Percentiles rank a stretch among this genome's conserved stretches.
phyloP scores from a whole-genome alignment of 1,140 invertebrate species.

The Zaprionus ornatus region DNA sequence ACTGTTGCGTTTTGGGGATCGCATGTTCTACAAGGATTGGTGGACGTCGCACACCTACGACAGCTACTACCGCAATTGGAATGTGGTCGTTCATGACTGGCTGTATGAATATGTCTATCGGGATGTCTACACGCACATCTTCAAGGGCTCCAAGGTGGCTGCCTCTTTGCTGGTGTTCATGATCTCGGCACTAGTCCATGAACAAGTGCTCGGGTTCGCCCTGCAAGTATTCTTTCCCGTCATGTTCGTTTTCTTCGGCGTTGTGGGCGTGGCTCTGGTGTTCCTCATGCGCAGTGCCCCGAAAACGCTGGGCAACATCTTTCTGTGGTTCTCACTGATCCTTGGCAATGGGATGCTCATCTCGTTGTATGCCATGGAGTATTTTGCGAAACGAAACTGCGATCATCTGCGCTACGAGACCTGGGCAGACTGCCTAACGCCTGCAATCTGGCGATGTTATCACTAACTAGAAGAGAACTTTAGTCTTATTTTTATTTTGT shows the following conservation, averaged over 20 bases:
- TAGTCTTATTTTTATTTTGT: conserved; percentile 49
- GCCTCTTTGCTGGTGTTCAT: conserved; percentile 87
- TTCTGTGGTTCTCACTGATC: conserved; percentile 92
- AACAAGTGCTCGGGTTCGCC: conserved; percentile 91
- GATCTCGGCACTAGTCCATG: conserved; percentile 91
- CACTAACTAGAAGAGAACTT: conserved; percentile 45
- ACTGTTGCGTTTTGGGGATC: conserved; percentile 93
- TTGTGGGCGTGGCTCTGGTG: conserved; percentile 86
- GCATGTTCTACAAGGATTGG: conserved; percentile 97
- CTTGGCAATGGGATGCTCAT: conserved; percentile 90
- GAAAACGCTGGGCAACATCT: conserved; percentile 88
- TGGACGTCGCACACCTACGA: conserved; percentile 94
- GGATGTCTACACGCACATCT: conserved; percentile 89
- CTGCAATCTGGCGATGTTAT: conserved; percentile 85
- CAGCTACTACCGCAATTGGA: conserved; percentile 96
- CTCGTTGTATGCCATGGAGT: conserved; percentile 93
- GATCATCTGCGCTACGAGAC: conserved; percentile 35
- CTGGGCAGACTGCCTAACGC: conserved; percentile 64
- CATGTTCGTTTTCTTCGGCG: conserved; percentile 89
- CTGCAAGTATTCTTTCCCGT: conserved; percentile 95
- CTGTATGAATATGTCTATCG: conserved; percentile 96
- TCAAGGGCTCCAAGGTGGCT: conserved; percentile 84
- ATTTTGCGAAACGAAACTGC: conserved; percentile 92
- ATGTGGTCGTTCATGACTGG: conserved; percentile 97
- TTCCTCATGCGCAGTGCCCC: conserved; percentile 85